phyloP scores from a whole-genome alignment of 2,113 vertebrate genomes.

The Zootoca vivipara region DNA sequence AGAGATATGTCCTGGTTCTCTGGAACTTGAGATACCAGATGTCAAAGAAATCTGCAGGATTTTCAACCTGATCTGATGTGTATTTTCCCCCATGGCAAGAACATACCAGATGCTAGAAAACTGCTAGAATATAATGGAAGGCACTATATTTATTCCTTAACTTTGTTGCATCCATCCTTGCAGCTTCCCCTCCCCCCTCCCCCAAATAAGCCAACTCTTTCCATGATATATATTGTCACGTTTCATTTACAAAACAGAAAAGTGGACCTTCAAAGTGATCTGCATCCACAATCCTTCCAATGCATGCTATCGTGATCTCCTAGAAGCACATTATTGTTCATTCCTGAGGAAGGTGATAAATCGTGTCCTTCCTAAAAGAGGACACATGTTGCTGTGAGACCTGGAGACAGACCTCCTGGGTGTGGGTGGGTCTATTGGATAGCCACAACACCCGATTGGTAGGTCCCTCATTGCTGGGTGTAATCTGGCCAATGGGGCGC shows the following conservation, averaged over 20 bases:
- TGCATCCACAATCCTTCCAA: not conserved
- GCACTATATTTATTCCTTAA: not conserved
- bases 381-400: too few species aligned
- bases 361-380: too few species aligned
- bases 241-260: not conserved
- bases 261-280: not conserved
- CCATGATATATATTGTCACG: not conserved
- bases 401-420: too few species aligned
- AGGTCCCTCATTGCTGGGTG: too few species aligned
- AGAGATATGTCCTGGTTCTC: not conserved
- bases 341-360: not conserved
- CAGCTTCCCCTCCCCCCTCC: not conserved
- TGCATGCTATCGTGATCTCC: not conserved
- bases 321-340: not conserved
- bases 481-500: too few species aligned
- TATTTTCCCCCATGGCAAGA: not conserved
- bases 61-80: not conserved
- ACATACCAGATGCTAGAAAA: not conserved
- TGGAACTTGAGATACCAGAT: not conserved
- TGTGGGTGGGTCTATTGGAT: too few species aligned
- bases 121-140: not conserved
- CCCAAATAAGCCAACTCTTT: not conserved
- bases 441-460: too few species aligned
- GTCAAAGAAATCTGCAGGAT: not conserved
- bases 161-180: not conserved